phyloP scores from a whole-genome alignment of 2,113 vertebrate genomes.

The Erythrolamprus reginae region DNA sequence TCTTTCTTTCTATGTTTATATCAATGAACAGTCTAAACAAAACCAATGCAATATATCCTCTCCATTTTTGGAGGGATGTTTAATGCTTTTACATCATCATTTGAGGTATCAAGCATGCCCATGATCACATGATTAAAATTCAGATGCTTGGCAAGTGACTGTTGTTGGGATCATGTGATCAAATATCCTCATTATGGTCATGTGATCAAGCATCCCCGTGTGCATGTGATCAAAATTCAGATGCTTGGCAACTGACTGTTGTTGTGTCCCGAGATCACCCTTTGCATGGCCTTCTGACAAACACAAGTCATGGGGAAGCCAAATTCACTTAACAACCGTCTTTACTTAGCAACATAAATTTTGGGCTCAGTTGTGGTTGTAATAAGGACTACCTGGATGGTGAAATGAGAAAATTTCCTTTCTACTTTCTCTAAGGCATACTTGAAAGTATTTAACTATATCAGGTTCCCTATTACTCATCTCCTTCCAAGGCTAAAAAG shows the following conservation, averaged over 20 bases:
- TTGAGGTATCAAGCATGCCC: neutral
- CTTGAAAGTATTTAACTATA: neutral
- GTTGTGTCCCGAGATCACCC: neutral
- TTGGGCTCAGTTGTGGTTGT: neutral
- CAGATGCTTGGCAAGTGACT: neutral
- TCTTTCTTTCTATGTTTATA: neutral
- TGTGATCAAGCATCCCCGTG: neutral
- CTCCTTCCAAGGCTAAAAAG: neutral
- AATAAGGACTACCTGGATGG: neutral
- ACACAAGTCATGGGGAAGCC: neutral
- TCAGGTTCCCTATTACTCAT: neutral
- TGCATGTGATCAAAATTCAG: neutral
- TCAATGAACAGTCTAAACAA: neutral
- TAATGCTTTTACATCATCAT: neutral
- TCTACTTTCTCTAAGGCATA: neutral
- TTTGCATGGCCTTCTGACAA: neutral
- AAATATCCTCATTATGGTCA: neutral
- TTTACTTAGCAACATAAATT: neutral
- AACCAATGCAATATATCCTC: neutral
- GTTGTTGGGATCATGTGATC: neutral
- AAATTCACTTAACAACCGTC: neutral
- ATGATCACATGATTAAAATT: neutral
- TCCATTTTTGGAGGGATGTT: neutral
- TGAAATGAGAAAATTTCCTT: neutral
- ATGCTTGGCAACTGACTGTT: neutral